Conservation (phyloP, 2,113 vertebrate genomes). For the Phalacrocorax carbo region DNA sequence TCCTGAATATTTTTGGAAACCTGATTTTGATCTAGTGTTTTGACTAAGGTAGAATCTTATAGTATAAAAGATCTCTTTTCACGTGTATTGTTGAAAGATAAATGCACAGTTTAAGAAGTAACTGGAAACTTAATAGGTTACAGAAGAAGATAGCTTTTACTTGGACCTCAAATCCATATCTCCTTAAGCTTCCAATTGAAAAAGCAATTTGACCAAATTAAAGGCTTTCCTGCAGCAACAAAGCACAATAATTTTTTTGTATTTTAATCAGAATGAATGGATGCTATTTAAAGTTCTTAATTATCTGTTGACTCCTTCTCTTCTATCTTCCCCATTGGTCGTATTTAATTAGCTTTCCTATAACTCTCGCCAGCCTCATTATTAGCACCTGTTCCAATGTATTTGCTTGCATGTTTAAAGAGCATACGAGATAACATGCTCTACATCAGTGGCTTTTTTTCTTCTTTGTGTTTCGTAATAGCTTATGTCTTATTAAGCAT, state of each 20-base stretch:
- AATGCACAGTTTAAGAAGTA: neutral
- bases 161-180: neutral
- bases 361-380: neutral
- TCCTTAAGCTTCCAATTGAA: neutral
- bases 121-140: neutral
- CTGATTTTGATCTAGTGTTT: neutral
- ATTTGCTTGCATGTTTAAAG: neutral
- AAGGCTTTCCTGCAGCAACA: neutral
- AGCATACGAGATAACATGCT: neutral
- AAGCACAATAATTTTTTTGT: neutral
- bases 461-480: neutral
- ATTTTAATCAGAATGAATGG: slow-evolving; percentile 1
- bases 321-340: neutral
- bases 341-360: neutral
- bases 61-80: neutral
- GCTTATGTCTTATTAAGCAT: neutral
- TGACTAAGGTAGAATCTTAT: neutral
- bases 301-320: neutral
- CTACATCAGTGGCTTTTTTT: neutral
- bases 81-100: neutral
- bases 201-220: neutral
- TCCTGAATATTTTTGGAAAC: neutral
- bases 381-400: neutral
- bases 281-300: neutral
- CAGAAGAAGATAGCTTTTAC: neutral